phyloP scores from a whole-genome alignment of 2,113 vertebrate species.

The Plestiodon gilberti region DNA sequence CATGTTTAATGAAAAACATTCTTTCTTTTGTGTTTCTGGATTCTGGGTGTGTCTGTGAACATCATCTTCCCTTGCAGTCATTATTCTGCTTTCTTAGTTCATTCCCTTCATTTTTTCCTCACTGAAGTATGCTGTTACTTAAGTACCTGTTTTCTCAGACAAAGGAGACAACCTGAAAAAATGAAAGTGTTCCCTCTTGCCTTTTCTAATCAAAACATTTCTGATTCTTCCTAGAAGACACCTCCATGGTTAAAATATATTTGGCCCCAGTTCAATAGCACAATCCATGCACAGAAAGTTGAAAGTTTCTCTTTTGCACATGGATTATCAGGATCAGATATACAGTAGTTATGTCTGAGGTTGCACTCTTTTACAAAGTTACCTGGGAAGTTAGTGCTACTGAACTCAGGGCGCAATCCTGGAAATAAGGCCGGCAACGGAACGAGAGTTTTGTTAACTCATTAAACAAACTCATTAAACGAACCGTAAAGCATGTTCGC shows the following conservation, averaged over 20 bases:
- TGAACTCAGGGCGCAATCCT: too few species aligned
- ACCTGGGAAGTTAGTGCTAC: too few species aligned
- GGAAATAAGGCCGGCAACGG: too few species aligned
- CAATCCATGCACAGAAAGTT: background rate
- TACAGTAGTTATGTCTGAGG: too few species aligned
- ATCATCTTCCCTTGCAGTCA: background rate
- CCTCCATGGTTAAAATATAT: background rate
- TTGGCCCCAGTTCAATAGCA: background rate
- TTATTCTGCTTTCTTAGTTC: background rate
- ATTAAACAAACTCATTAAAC: too few species aligned
- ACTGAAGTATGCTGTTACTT: background rate
- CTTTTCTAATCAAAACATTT: background rate
- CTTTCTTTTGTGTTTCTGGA: background rate
- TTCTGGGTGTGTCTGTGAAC: background rate
- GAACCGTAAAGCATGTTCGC: too few species aligned
- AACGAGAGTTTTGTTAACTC: too few species aligned
- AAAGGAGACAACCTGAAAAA: background rate
- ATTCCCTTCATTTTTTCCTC: background rate
- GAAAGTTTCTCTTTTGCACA: too few species aligned
- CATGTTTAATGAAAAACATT: background rate
- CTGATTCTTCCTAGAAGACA: background rate
- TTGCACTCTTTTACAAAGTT: too few species aligned
- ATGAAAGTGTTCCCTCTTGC: conserved; percentile 1
- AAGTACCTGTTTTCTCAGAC: background rate
- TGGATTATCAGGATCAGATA: too few species aligned